These are phyloP conservation scores for Noctua janthe DNA, from an alignment of 2,888 invertebrate genomes.

Conservation along the genomic window DNA sequence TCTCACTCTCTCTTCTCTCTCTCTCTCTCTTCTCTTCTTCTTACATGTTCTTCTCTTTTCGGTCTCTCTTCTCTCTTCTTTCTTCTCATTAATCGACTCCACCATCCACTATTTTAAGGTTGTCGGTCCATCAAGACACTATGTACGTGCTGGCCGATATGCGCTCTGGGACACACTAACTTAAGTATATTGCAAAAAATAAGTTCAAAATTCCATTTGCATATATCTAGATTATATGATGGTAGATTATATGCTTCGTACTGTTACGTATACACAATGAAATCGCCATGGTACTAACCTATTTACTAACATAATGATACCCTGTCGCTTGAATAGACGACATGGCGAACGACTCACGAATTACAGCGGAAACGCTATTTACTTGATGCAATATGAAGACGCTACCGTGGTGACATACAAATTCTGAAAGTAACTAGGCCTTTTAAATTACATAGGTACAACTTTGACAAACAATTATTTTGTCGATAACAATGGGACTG, in stretches of 20 bases:
- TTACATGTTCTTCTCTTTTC: too few relatives aligned
- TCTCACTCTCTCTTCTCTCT: too few relatives aligned
- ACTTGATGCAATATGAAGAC: conserved; percentile 24
- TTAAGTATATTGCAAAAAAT: too few relatives aligned
- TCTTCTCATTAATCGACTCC: not conserved
- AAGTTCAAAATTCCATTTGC: not conserved
- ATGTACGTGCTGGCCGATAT: not conserved
- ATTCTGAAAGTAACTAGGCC: conserved; percentile 9
- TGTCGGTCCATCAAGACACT: not conserved
- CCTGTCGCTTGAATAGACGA: conserved; percentile 1
- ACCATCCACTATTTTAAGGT: not conserved
- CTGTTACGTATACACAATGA: conserved; percentile 27
- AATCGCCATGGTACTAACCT: conserved; percentile 29
- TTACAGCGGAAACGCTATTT: not conserved
- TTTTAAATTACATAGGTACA: not conserved
- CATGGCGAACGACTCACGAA: not conserved
- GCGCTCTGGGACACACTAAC: not conserved
- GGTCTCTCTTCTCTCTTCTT: too few relatives aligned
- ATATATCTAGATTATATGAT: not conserved
- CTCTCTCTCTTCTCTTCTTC: too few relatives aligned
- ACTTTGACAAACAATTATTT: not conserved
- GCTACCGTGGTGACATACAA: not conserved
- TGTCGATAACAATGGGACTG: not conserved
- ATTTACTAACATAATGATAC: conserved; percentile 38
- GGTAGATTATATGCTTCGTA: not conserved